Evolutionary conservation across 2,888 invertebrate genomes (phyloP), one percentile per base, ranked within the genome.

Genomic region (Oasisia sp.): DNA sequence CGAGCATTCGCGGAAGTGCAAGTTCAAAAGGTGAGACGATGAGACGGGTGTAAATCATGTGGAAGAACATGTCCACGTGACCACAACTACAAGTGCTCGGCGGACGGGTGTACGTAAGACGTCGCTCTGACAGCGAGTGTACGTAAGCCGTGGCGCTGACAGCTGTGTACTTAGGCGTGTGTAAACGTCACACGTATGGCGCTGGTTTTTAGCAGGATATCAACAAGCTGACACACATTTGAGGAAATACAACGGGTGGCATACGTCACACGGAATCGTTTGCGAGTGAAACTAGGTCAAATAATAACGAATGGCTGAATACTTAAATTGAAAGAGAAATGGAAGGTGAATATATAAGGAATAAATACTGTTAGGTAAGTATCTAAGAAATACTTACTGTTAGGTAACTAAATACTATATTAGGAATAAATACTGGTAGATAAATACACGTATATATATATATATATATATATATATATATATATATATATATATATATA

Each of bases 191-290:
- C 74, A 19, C 14, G 74, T n/a, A 19, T 74, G 74, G 3, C n/a
- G 74, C 74, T n/a, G 74, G 74, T 74, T 74, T 74, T 74, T 74
- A 74, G 27, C 74, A n/a, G 74, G 74, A n/a, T 74, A 27, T 74
- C n/a, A 74, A 74, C 74, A 74, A 74, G 74, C 27, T n/a, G 74
- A 74, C 74, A 74, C 14, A 74, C 74, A n/a, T 9, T 50, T 50
- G 9, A 50, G 50, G 50, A 50, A 50, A 50, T 50, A 50, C 0
- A 50, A 50, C 50, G 50, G 50, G 50, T 50, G 27, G 27, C 2
- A 74, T 27, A 74, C 27, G n/a, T n/a, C 8, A 27, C 27, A 74
- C 74, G 14, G n/a, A 74, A 74, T 19, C 50, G 74, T 74, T 27
- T 0, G 27, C 19, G 74, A 27, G 74, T 74, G 5, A 27, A 74